Evolutionary conservation across 2,113 vertebrate species (phyloP), one percentile per base, ranked within the genome.

Genomic region (Haplochromis burtoni): DNA sequence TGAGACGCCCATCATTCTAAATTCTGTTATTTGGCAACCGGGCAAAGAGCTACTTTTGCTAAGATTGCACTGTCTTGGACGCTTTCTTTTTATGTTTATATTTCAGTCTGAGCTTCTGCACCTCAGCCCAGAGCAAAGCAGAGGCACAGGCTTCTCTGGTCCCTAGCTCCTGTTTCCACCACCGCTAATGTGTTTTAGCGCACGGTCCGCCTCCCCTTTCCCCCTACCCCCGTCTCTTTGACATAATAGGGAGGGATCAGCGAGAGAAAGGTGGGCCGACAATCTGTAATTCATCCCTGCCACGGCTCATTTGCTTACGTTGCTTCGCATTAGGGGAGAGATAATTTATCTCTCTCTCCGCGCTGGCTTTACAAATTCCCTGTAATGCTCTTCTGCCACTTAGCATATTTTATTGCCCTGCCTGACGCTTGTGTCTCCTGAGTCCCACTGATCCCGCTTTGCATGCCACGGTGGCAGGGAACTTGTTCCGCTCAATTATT

Each of bases 401-500:
- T 97, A 97, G 93, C 97, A 97, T 96, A 97, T 97, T 97, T 97
- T 96, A 97, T 96, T 96, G 95, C 94, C 87, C 86, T 61, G 90
- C 90, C 92, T 95, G 95, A 94, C 86, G 95, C 95, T 91, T 81
- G 90, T 90, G 95, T 95, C 94, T 92, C 95, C 89, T 10, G 93
- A 94, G 94, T 90, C 94, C 87, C 80, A 90, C 92, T 93, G 93
- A 94, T 94, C 94, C 87, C 81, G 93, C 94, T 96, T 95, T 94
- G 95, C 95, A 93, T 95, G 93, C 93, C 89, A 88, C 91, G 40
- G 91, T 93, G 95, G 95, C 95, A 88, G 91, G 86, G 91, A 93
- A 95, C 94, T 95, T 96, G 96, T 96, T 96, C 95, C 94, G 92
- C 96, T 97, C 96, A 96, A 97, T 97, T 97, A 97, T 97, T 97